These are phyloP conservation scores for Lasius platythorax DNA, from an alignment of 2,888 invertebrate genomes.

Conservation along the genomic window DNA sequence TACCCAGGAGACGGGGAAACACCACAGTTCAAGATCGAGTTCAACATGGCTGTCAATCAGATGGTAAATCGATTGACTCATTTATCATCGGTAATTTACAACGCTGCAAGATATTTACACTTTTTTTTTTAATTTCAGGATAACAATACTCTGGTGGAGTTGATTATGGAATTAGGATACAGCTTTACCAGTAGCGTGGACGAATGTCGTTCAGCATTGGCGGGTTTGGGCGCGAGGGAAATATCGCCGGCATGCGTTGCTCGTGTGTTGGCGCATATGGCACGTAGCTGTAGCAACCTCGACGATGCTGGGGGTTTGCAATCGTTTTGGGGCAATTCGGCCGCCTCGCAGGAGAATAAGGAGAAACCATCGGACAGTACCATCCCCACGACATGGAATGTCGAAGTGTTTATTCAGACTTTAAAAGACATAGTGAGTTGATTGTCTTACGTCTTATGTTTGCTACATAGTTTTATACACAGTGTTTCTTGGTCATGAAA, in stretches of 20 bases:
- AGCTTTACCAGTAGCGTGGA: conserved; percentile 94
- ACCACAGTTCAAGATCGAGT: conserved; percentile 85
- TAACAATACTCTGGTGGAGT: conserved; percentile 93
- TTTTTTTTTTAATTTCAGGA: conserved; percentile 85
- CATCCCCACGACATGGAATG: conserved; percentile 93
- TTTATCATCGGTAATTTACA: background rate
- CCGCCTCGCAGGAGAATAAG: conserved; percentile 87
- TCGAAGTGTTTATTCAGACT: conserved; percentile 97
- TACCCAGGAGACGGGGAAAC: conserved; percentile 93
- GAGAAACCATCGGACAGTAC: conserved; percentile 80
- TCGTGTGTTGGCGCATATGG: conserved; percentile 94
- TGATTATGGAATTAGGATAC: conserved; percentile 97
- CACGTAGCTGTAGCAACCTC: conserved; percentile 93
- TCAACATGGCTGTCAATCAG: conserved; percentile 84
- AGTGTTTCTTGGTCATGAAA: background rate
- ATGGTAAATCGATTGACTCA: conserved; percentile 76
- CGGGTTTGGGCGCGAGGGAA: conserved; percentile 93
- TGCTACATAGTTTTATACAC: background rate
- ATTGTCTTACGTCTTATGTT: background rate
- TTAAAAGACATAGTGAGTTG: conserved; percentile 92
- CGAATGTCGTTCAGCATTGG: conserved; percentile 94
- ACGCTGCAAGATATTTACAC: background rate
- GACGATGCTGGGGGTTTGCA: conserved; percentile 87
- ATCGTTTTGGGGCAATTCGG: conserved; percentile 88
- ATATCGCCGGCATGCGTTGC: conserved; percentile 95